A percentile compares a stretch with the other conserved stretches of the same genome.
Evolutionary conservation across 2,113 vertebrate genomes (phyloP).

Genomic region (Myanophis thanlyinensis): DNA sequence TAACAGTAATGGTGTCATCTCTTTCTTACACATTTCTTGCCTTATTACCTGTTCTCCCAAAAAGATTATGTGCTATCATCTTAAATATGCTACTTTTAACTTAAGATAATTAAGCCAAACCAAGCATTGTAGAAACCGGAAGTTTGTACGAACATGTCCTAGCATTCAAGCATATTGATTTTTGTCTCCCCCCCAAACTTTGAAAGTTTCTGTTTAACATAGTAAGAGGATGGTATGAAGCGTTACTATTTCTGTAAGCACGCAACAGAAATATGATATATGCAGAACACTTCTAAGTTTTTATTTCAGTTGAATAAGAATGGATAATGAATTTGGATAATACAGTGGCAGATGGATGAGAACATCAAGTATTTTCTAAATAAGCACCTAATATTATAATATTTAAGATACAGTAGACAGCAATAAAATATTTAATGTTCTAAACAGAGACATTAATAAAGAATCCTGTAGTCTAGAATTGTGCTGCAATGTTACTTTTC

Average conservation of each 20-base stretch:
- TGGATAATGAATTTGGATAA: not conserved
- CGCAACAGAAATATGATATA: not conserved
- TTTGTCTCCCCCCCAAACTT: not conserved
- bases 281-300: not conserved
- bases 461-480: not conserved
- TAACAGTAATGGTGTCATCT: not conserved
- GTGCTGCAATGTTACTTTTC: not conserved
- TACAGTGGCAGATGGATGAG: not conserved
- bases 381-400: not conserved
- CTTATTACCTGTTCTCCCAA: not conserved
- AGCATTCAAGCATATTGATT: not conserved
- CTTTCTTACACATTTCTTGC: not conserved
- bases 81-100: not conserved
- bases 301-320: not conserved
- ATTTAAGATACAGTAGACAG: not conserved
- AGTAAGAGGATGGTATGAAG: not conserved
- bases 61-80: not conserved
- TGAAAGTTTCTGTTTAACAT: not conserved
- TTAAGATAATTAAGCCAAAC: not conserved
- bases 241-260: not conserved
- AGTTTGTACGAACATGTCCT: not conserved
- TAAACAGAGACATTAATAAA: not conserved
- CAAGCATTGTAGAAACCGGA: not conserved
- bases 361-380: not conserved
- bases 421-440: not conserved